Conservation (phyloP, 2,797 vertebrate species). For the Girardinus metallicus region DNA sequence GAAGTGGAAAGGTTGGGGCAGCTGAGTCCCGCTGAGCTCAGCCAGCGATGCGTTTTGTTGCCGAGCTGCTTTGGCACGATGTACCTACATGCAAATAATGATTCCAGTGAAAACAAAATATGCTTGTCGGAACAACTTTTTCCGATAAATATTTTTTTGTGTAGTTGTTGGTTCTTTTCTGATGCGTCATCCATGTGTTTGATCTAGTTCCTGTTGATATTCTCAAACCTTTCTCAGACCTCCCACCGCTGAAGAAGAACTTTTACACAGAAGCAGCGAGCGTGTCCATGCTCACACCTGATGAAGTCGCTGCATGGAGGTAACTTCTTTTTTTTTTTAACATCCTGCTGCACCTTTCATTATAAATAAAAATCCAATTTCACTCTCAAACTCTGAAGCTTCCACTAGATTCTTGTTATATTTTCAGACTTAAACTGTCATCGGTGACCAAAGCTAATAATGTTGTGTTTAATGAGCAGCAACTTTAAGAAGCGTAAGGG, state of each 20-base stretch:
- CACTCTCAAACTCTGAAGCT: background rate
- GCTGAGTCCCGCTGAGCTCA: background rate
- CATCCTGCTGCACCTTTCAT: background rate
- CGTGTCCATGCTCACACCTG: slow-evolving; percentile 82
- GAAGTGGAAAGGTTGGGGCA: slow-evolving; percentile 93
- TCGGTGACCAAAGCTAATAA: background rate
- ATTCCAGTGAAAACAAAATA: background rate
- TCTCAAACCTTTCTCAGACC: slow-evolving; percentile 67
- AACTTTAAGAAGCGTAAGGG: background rate
- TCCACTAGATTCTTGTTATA: background rate
- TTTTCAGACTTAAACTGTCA: background rate
- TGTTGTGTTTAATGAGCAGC: background rate
- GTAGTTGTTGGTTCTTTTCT: background rate
- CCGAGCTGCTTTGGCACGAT: background rate
- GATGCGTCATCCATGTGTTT: background rate
- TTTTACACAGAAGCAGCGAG: slow-evolving; percentile 88
- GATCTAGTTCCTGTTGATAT: background rate
- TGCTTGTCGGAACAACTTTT: background rate
- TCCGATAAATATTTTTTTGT: background rate
- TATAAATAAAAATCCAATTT: background rate
- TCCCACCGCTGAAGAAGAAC: slow-evolving; percentile 88
- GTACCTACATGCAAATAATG: background rate
- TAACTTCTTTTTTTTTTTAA: slow-evolving; percentile 55
- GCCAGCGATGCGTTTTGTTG: background rate
- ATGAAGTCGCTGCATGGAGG: slow-evolving; percentile 89